These are phyloP conservation scores for Amphimallon solstitiale DNA, from an alignment of 2,888 invertebrate species.

Conservation along the genomic window DNA sequence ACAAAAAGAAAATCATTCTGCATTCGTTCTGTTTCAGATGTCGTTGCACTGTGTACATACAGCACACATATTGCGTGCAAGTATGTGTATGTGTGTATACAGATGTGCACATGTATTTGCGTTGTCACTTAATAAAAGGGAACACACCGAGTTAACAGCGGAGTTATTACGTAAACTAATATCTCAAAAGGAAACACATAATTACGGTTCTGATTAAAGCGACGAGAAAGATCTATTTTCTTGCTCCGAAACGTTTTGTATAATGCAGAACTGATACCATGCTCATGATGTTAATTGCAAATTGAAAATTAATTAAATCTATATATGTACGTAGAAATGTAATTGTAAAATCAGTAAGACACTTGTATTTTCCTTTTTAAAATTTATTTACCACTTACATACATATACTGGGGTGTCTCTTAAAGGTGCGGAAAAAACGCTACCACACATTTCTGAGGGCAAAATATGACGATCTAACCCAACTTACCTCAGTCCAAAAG, in stretches of 20 bases:
- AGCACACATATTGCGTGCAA: too few relatives aligned
- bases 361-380: too few relatives aligned
- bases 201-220: constrained; percentile 12
- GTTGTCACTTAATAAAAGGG: constrained; percentile 22
- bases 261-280: not conserved
- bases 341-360: too few relatives aligned
- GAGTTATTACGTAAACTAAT: constrained; percentile 22
- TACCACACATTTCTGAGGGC: too few relatives aligned
- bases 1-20: constrained; percentile 11
- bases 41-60: constrained; percentile 8
- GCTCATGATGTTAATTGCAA: not conserved
- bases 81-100: too few relatives aligned
- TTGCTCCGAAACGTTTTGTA: not conserved
- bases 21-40: not conserved
- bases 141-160: constrained; percentile 7
- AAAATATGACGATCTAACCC: too few relatives aligned
- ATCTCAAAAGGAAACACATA: constrained; percentile 22
- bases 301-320: not conserved
- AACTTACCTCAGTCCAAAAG: too few relatives aligned
- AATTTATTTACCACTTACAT: too few relatives aligned
- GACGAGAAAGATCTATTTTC: constrained; percentile 9
- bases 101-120: not conserved
- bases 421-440: too few relatives aligned
- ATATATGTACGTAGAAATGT: too few relatives aligned
- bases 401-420: too few relatives aligned